These are phyloP conservation scores for Cyanocitta stelleri DNA, from an alignment of 2,113 vertebrate species.

Conservation along the genomic window DNA sequence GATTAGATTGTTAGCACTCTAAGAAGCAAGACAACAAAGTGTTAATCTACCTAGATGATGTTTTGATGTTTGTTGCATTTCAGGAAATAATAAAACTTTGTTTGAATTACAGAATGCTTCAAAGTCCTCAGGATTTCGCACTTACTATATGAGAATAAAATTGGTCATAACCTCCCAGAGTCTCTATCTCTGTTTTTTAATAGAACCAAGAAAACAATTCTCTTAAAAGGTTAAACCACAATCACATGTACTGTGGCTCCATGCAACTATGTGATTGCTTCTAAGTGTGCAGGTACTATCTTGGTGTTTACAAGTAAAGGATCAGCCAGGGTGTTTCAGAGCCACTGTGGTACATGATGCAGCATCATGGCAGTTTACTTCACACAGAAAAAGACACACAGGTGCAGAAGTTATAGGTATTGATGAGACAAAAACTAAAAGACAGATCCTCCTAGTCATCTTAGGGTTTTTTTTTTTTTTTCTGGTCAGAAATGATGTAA, in stretches of 20 bases:
- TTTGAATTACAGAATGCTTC: not conserved
- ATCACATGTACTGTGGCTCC: not conserved
- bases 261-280: not conserved
- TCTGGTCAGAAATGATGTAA: not conserved
- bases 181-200: not conserved
- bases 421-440: not conserved
- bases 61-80: not conserved
- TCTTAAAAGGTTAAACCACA: not conserved
- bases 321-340: not conserved
- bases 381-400: not conserved
- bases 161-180: not conserved
- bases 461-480: not conserved
- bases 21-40: not conserved
- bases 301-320: not conserved
- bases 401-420: not conserved
- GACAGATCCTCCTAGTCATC: not conserved
- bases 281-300: not conserved
- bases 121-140: not conserved
- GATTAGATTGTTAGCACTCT: not conserved
- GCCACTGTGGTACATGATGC: not conserved
- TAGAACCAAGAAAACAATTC: not conserved
- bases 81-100: slow-evolving; percentile 10
- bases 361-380: not conserved
- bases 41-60: not conserved
- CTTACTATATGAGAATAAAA: not conserved